These are phyloP conservation scores for Cranoglanis bouderius DNA, from an alignment of 2,113 vertebrate species.

Conservation along the genomic window DNA sequence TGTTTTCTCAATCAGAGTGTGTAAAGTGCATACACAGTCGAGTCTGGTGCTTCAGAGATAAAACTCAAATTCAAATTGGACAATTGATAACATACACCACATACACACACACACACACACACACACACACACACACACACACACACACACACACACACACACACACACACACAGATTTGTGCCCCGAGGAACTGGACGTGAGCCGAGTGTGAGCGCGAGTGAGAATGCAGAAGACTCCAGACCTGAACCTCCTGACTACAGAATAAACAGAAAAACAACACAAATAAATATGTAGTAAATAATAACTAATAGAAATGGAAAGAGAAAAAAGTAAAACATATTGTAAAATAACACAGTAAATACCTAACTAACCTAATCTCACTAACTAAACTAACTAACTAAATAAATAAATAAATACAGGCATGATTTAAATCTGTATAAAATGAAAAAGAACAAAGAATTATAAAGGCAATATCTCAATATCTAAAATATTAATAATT, in stretches of 20 bases:
- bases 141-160: constrained; percentile 12
- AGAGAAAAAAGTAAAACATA: background rate
- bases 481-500: too few species aligned
- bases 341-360: background rate
- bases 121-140: background rate
- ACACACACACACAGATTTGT: background rate
- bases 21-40: background rate
- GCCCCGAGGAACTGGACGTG: background rate
- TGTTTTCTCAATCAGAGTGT: background rate
- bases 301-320: background rate
- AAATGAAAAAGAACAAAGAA: background rate
- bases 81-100: background rate
- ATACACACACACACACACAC: background rate
- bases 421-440: background rate
- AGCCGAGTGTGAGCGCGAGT: background rate
- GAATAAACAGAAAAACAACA: background rate
- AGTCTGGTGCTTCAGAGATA: constrained; percentile 30
- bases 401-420: background rate
- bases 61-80: constrained; percentile 5
- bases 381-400: too few species aligned
- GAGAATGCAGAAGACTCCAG: background rate
- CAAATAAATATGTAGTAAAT: background rate
- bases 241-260: background rate
- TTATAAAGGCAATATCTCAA: background rate
- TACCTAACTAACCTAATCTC: background rate